These are phyloP conservation scores for Sinella curviseta DNA, from an alignment of 1,140 invertebrate species.

Conservation along the genomic window DNA sequence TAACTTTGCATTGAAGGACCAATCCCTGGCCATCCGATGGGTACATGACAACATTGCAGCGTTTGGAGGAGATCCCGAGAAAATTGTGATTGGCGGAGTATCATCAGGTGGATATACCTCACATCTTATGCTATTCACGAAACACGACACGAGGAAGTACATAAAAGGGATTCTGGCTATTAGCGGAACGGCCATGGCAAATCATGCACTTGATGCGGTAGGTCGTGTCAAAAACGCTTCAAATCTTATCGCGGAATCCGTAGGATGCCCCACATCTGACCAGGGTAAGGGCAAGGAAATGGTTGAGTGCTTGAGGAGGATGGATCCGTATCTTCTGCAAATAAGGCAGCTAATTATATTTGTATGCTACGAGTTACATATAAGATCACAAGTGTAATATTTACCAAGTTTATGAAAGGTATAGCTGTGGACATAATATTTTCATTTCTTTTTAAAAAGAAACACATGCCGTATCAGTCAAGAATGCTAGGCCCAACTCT, in stretches of 20 bases:
- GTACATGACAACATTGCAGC: neutral
- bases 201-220: neutral
- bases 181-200: neutral
- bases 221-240: neutral
- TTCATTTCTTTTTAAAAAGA: neutral
- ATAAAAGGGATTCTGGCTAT: neutral
- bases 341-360: neutral
- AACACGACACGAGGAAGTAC: neutral
- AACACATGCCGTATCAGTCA: neutral
- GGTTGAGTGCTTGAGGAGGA: neutral
- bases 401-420: too few relatives aligned
- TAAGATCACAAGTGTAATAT: too few relatives aligned
- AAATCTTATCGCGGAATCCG: neutral
- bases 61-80: neutral
- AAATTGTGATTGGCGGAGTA: neutral
- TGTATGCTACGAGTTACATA: neutral
- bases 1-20: neutral
- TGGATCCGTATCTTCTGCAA: neutral
- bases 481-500: slow-evolving; percentile 20
- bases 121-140: neutral
- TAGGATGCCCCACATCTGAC: neutral
- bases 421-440: too few relatives aligned
- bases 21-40: neutral
- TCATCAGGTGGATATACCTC: neutral
- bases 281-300: neutral